These are phyloP conservation scores for Falco concolor DNA, from an alignment of 2,797 vertebrate genomes.

Conservation along the genomic window DNA sequence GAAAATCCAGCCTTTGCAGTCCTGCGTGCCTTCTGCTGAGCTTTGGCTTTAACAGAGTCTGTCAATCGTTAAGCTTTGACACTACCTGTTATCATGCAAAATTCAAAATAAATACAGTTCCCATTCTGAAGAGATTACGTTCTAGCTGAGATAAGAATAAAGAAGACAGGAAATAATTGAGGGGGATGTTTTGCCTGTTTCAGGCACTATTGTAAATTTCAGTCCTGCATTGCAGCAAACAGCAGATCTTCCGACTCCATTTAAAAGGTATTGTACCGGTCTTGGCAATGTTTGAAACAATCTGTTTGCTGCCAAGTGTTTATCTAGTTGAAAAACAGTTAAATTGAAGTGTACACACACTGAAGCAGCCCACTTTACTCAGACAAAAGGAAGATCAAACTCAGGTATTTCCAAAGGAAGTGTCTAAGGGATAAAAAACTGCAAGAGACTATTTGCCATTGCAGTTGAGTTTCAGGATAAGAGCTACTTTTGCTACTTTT, in stretches of 20 bases:
- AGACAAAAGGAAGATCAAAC: not conserved
- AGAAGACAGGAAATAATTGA: not conserved
- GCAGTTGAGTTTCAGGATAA: not conserved
- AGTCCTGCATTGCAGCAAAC: not conserved
- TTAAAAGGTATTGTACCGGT: not conserved
- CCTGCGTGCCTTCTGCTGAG: not conserved
- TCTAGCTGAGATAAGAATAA: not conserved
- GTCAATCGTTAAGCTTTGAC: not conserved
- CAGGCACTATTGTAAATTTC: not conserved
- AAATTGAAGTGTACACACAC: not conserved
- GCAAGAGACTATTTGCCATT: not conserved
- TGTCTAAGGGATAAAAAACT: not conserved
- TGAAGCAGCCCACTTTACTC: not conserved
- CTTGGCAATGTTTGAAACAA: not conserved
- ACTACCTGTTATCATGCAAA: not conserved
- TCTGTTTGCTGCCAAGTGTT: not conserved
- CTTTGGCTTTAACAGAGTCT: not conserved
- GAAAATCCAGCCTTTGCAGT: not conserved
- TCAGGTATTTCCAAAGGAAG: not conserved
- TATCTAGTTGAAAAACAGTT: not conserved
- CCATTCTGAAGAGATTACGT: not conserved
- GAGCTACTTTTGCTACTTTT: not conserved
- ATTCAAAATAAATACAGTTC: not conserved
- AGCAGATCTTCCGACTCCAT: not conserved
- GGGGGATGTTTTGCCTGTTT: not conserved